Evolutionary conservation across 2,797 vertebrate genomes (phyloP).

Genomic region (Platalea minor): DNA sequence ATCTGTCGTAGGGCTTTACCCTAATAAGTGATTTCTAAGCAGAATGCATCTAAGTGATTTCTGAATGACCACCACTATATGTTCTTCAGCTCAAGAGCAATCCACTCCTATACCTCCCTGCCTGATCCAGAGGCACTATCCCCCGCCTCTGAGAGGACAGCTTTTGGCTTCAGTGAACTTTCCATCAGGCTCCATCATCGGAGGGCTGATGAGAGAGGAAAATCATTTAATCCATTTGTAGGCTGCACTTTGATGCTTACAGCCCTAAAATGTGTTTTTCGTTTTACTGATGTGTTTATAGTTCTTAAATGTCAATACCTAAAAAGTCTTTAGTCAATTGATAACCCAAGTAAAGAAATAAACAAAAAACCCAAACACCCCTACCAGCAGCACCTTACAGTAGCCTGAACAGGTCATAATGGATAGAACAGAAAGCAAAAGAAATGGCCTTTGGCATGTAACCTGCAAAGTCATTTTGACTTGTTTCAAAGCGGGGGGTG

Average conservation of each 20-base stretch:
- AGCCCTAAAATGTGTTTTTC: not conserved
- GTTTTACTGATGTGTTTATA: not conserved
- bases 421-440: conserved; percentile 10
- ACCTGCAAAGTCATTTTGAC: conserved; percentile 15
- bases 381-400: not conserved
- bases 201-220: not conserved
- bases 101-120: not conserved
- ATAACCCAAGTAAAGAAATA: not conserved
- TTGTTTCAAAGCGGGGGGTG: not conserved
- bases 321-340: not conserved
- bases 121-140: not conserved
- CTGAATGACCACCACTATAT: not conserved
- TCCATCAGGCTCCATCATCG: not conserved
- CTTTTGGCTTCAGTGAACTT: not conserved
- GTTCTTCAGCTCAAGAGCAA: not conserved
- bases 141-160: not conserved
- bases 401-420: not conserved
- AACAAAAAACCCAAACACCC: not conserved
- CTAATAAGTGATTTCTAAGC: not conserved
- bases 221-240: not conserved
- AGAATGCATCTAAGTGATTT: not conserved
- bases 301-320: not conserved
- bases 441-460: not conserved
- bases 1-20: not conserved
- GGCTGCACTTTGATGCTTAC: not conserved